Base-by-base conservation (phyloP, 2,888 invertebrate species). In the Pandemis cinnamomeana region DNA sequence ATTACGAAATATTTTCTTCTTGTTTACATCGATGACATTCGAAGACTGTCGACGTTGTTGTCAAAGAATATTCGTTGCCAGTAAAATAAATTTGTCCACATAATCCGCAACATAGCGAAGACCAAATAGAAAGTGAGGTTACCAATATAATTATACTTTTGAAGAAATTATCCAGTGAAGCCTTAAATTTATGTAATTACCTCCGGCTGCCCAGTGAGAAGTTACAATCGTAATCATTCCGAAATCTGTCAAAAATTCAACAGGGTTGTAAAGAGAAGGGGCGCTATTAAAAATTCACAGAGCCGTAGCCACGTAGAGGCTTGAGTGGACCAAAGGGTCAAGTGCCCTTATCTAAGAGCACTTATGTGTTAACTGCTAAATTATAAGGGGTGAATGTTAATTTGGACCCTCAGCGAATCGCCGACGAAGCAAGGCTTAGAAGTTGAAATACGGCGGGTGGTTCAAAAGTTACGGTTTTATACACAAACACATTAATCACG, bases 361-460 rank as follows among this genome's bases (percentile, higher is more conserved):
- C 64, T 73, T 64, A 15, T 44, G 69, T 73, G 69, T 69, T 69
- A 69, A 73, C 58, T 69, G 58, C 64, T 64, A 64, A 73, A 73
- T 73, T 73, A 73, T 69, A 64, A 68, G 55, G 62, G 64, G 36
- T 15, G 36, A 27, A 63, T 48, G 68, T 63, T 63, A 63, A 68
- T 72, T 58, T 48, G 41, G 20, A 58, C 48, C 60, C 42, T 42
- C 55, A 51, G 15, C 20, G 66, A 60, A 42, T 7, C 41, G 66
- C 41, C 1, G n/a, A 41, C 10, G 48, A 27, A 58, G 58, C 58
- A 58, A 58, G 58, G 53, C 48, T 8, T 8, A 2, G 20, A 58
- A 58, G 1, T 27, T 58, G 27, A 58, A 58, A 58, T 58, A 58
- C 27, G 11, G 27, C 4, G 15, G n/a, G 20, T 58, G 27, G 20